Percentiles rank a stretch among this genome's conserved stretches.
Conservation (phyloP, 2,113 vertebrate species). For the Malurus cyaneus region DNA sequence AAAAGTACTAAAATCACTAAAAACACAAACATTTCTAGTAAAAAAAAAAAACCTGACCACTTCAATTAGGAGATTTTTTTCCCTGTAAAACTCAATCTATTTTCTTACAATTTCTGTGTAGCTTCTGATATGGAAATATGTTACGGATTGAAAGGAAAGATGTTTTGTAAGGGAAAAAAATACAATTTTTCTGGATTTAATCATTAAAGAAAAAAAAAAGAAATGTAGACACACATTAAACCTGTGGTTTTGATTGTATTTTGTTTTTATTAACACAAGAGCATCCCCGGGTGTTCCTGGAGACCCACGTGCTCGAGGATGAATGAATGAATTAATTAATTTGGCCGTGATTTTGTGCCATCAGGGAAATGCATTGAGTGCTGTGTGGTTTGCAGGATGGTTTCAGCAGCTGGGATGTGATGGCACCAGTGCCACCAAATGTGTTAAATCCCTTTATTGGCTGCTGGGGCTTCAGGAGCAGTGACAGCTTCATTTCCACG, state of each 20-base stretch:
- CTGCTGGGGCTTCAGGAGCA: neutral
- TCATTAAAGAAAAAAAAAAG: neutral
- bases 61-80: neutral
- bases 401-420: neutral
- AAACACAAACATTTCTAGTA: neutral
- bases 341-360: neutral
- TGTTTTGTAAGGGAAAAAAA: neutral
- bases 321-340: neutral
- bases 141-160: neutral
- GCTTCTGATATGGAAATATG: neutral
- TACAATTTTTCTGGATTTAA: neutral
- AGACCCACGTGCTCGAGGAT: neutral
- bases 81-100: neutral
- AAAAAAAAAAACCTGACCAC: neutral
- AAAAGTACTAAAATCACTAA: neutral
- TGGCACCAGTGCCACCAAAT: neutral
- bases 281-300: neutral
- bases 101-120: neutral
- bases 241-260: fast-evolving
- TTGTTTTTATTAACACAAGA: neutral
- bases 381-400: neutral
- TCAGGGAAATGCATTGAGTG: neutral
- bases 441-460: neutral
- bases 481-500: neutral
- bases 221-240: neutral